phyloP scores from a whole-genome alignment of 2,797 vertebrate genomes.

The Brachyrhaphis roseni region DNA sequence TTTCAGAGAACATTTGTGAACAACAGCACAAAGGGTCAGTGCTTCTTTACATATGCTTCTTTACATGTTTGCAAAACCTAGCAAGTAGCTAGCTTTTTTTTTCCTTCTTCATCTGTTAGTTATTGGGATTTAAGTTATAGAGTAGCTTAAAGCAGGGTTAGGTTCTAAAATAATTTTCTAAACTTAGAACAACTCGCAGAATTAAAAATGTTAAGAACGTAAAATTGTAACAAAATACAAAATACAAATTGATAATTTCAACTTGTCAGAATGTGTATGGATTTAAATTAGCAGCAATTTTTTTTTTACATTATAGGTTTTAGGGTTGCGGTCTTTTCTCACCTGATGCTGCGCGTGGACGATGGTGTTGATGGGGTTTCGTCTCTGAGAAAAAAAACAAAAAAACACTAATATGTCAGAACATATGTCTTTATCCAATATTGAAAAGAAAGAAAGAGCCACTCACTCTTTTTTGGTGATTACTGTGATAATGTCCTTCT shows the following conservation, averaged over 20 bases:
- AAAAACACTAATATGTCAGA: constrained; percentile 2
- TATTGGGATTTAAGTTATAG: background rate
- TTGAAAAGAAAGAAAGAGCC: background rate
- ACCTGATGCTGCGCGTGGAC: constrained; percentile 66
- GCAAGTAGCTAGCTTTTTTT: too few species aligned
- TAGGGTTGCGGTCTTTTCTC: constrained; percentile 4
- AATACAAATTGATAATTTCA: background rate
- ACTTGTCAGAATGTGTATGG: background rate
- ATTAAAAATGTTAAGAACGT: background rate
- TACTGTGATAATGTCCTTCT: constrained; percentile 39
- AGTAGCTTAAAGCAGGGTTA: background rate
- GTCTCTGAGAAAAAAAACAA: constrained; percentile 33
- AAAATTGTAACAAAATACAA: background rate
- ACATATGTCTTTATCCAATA: too few species aligned
- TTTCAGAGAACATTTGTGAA: background rate
- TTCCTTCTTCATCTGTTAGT: too few species aligned
- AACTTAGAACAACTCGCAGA: background rate
- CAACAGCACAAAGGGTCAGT: background rate
- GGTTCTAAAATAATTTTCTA: background rate
- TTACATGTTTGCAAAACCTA: too few species aligned
- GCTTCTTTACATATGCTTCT: too few species aligned
- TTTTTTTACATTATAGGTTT: background rate
- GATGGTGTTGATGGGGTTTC: constrained; percentile 40
- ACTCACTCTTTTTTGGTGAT: constrained; percentile 62
- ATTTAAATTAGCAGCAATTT: background rate